Percentiles rank a stretch among this genome's conserved stretches.
Evolutionary conservation across 53 echinoderm and acorn worm genomes (phyloP).

Genomic region (Astropecten irregularis): DNA sequence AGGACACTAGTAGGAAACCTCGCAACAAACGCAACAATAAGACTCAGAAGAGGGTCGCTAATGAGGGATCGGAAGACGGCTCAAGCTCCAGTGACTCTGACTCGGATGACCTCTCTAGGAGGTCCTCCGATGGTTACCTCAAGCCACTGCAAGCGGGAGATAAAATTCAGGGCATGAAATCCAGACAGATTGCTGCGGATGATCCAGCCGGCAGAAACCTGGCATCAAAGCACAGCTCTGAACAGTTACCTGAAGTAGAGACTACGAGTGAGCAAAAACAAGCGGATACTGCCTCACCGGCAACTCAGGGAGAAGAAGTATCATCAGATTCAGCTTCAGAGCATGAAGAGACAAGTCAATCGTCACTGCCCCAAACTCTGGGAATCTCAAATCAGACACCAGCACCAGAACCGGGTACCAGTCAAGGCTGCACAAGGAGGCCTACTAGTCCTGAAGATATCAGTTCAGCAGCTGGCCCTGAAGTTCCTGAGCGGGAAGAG

Average conservation of each 20-base stretch:
- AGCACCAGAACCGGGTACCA: neutral
- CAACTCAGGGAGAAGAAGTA: too few species aligned
- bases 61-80: slow-evolving; percentile 13
- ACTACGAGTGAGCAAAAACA: too few species aligned
- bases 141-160: neutral
- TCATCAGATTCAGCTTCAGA: too few species aligned
- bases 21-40: slow-evolving; percentile 42
- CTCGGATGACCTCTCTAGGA: neutral
- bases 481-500: neutral
- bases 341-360: neutral
- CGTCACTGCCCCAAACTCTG: too few species aligned
- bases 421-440: neutral
- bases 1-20: neutral
- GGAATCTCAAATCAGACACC: too few species aligned
- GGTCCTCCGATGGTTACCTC: neutral
- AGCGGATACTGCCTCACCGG: too few species aligned
- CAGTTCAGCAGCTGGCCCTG: neutral
- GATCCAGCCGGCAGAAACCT: neutral
- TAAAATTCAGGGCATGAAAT: neutral
- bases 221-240: neutral
- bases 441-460: neutral
- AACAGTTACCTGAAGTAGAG: neutral
- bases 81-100: slow-evolving; percentile 20
- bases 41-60: slow-evolving; percentile 2
- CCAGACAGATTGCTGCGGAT: neutral